Evolutionary conservation across 2,797 vertebrate species (phyloP), one percentile per base, ranked within the genome.

Genomic region (Molossus alvarezi): DNA sequence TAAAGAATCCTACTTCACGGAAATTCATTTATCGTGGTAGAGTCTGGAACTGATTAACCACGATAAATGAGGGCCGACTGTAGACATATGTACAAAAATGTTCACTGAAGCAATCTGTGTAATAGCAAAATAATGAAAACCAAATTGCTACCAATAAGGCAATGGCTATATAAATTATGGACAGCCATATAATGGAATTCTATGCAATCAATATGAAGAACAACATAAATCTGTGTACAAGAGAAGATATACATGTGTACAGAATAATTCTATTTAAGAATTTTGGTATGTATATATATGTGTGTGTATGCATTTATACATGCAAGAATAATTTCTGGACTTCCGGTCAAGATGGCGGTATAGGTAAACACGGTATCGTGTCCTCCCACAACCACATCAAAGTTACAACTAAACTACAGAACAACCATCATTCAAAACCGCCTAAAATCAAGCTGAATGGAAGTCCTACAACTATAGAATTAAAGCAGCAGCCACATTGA

Each of bases 291-390:
- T 48, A n/a, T 57, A 13, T 3, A 21, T 60, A 60, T 57, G 9
- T 41, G 8, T 55, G 6, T 71, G 20, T 73, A 17, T 18, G 8
- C 11, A 88, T 73, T 67, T 82, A 94, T 21, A 53, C 0, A 90
- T 33, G 72, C 10, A 75, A 79, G 4, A 14, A 72, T 87, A 90
- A 75, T 69, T 97, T 96, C 57, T 88, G 48, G 72, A 57, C 33
- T 33, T 33, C 33, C 33, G 33, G 33, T 33, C 33, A 33, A 33
- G 33, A 33, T 33, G 33, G 33, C 33, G 33, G 33, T 3, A 3
- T 33, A 33, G 33, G 33, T 33, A 33, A 33, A 33, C 33, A 33
- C 33, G 33, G 33, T 33, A 33, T 33, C 33, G 33, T 33, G 33
- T 33, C 33, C 33, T 33, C 33, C 33, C 33, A 33, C 33, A 33